Base-by-base conservation (phyloP, 2,888 invertebrate genomes). In the Lydus trimaculatus region DNA sequence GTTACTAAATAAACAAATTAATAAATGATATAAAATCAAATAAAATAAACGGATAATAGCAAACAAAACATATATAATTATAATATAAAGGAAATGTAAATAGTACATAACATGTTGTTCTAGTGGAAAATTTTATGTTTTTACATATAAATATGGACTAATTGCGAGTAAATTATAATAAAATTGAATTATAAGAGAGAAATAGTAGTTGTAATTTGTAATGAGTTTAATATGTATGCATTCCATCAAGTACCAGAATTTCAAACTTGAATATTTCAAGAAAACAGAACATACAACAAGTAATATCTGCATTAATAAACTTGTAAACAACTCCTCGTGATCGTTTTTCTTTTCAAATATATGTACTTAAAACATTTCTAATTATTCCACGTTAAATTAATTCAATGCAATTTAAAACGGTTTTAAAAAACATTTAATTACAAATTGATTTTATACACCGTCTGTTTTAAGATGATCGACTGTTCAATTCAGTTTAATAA, bases 251-350 rank as follows among this genome's bases (percentile, higher is more conserved):
- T 62, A 25, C 61, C 59, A 65, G 67, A 70, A 70, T 64, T 70
- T 64, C 62, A 59, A 52, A 58, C 33, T 20, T 58, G 43, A 61
- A 58, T 59, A 64, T 61, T 67, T 62, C 36, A 23, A 64, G 64
- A 67, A 36, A 36, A 33, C 36, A 36, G 15, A 70, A 70, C 64
- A 70, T 64, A 28, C 28, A 70, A n/a, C 66, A 65, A 64, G 66
- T 66, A 70, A 70, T 70, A 70, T 70, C 66, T 66, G 64, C 66
- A 66, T 66, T 66, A 70, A 64, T 70, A 70, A 70, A 70, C 64
- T 66, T 66, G 64, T 70, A 70, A 70, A 70, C 64, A 70, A 70
- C 4, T 60, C 58, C 31, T 33, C 43, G 7, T 58, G 64, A 66
- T 62, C 58, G 66, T 33, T 3, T 66, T 64, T 43, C 61, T 64